phyloP scores from a whole-genome alignment of 2,888 invertebrate species.

The Dorcus parallelipipedus region DNA sequence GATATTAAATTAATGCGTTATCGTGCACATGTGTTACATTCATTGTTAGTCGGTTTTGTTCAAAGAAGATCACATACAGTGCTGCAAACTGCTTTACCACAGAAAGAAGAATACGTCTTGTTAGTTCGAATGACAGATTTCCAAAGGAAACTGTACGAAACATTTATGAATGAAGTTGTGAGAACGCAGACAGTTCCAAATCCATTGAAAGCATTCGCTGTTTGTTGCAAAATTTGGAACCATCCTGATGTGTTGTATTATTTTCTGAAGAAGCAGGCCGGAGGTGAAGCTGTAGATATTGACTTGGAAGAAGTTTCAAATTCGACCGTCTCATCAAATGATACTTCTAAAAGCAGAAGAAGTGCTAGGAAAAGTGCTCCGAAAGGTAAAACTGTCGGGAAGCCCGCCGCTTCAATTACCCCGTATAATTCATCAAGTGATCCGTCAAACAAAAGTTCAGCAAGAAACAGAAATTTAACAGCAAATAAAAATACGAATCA shows the following conservation, averaged over 20 bases:
- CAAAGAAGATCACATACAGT: constrained; percentile 93
- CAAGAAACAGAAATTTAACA: constrained; percentile 10
- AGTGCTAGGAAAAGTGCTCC: constrained; percentile 45
- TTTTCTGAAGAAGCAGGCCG: constrained; percentile 77
- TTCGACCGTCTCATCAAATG: constrained; percentile 40
- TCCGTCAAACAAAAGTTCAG: constrained; percentile 8
- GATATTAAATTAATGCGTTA: constrained; percentile 94
- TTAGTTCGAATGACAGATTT: constrained; percentile 83
- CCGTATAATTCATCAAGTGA: constrained; percentile 42
- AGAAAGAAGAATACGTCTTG: constrained; percentile 93
- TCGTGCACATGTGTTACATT: constrained; percentile 92
- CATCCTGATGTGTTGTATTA: constrained; percentile 91
- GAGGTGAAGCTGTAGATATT: constrained; percentile 74
- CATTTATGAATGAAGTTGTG: constrained; percentile 91
- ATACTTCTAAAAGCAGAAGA: constrained; percentile 44
- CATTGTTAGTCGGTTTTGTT: constrained; percentile 91
- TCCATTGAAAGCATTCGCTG: constrained; percentile 96
- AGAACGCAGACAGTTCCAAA: constrained; percentile 84
- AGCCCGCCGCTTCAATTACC: constrained; percentile 56
- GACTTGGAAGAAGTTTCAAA: constrained; percentile 77
- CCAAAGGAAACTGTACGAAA: constrained; percentile 86
- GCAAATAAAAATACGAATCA: constrained; percentile 7
- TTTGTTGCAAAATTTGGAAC: constrained; percentile 98
- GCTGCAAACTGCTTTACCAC: constrained; percentile 85
- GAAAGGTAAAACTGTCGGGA: constrained; percentile 44